phyloP scores from a whole-genome alignment of 2,113 vertebrate species.

The Rhinopomastus cyanomelas region DNA sequence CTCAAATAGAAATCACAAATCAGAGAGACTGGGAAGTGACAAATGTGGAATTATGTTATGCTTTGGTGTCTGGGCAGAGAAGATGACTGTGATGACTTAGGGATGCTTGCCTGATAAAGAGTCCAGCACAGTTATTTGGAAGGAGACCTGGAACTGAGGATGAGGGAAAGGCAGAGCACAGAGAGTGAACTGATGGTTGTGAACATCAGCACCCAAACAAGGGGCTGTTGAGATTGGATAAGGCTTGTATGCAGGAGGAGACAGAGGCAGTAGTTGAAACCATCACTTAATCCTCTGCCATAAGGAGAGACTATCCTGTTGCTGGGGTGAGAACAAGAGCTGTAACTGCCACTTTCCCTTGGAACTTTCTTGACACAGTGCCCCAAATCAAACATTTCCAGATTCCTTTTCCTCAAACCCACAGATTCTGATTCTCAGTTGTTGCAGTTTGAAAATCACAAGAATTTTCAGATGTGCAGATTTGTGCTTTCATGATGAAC shows the following conservation, averaged over 20 bases:
- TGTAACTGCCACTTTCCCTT: background rate
- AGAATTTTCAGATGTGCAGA: too few relatives aligned
- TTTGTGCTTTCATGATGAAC: too few relatives aligned
- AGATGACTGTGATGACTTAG: background rate
- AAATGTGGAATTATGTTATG: slow-evolving; percentile 32
- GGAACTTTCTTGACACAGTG: background rate
- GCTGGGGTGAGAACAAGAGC: background rate
- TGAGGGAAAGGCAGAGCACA: background rate
- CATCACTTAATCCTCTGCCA: background rate
- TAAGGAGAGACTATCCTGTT: background rate
- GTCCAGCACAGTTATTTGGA: background rate
- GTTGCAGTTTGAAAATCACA: too few relatives aligned
- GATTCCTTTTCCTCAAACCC: background rate
- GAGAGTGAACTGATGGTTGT: background rate
- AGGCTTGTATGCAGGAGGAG: background rate
- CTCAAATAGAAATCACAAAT: slow-evolving; percentile 70
- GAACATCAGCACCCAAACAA: background rate
- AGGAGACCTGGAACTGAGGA: background rate
- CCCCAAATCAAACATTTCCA: background rate
- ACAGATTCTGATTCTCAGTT: background rate
- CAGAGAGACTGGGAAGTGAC: slow-evolving; percentile 45
- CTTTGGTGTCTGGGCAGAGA: background rate
- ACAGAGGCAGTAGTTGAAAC: background rate
- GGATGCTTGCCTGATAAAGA: background rate
- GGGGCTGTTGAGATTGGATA: background rate